A percentile compares a stretch with the other conserved stretches of the same genome.
These are phyloP conservation scores for Cyaniris semiargus DNA, from an alignment of 2,888 invertebrate species.

Conservation along the genomic window DNA sequence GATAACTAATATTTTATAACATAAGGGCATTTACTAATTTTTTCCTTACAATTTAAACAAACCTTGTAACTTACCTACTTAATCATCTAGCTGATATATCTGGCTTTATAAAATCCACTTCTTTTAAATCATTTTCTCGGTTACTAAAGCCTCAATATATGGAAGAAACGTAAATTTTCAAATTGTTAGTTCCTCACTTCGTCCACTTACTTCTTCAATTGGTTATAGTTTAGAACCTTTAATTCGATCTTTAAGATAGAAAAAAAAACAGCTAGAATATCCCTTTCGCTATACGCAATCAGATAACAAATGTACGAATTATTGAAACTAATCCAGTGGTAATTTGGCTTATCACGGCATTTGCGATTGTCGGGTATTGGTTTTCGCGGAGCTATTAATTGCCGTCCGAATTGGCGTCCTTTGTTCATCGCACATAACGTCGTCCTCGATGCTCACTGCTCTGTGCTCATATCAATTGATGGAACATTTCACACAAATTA, in stretches of 20 bases:
- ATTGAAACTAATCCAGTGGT: constrained; percentile 4
- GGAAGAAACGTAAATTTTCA: too few species aligned
- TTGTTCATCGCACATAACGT: constrained; percentile 14
- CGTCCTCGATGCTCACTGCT: not conserved
- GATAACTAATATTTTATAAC: too few species aligned
- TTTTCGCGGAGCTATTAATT: constrained; percentile 21
- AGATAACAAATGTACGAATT: constrained; percentile 5
- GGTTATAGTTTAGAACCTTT: not conserved
- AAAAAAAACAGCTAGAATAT: not conserved
- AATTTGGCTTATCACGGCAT: constrained; percentile 20
- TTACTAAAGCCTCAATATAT: too few species aligned
- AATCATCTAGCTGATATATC: too few species aligned
- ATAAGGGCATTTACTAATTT: too few species aligned
- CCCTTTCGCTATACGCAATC: not conserved
- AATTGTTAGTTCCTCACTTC: too few species aligned
- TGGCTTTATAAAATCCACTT: too few species aligned
- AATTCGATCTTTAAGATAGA: not conserved
- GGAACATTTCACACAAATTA: constrained; percentile 2
- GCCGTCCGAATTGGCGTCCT: constrained; percentile 6
- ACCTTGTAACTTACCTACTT: too few species aligned
- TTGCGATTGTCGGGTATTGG: not conserved
- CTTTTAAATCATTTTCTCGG: too few species aligned
- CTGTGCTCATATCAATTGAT: constrained; percentile 1
- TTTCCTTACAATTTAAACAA: too few species aligned
- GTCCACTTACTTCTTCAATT: too few species aligned